Evolutionary conservation across 1,140 invertebrate species (phyloP), one percentile per base, ranked within the genome.

Genomic region (Pectinophora gossypiella): DNA sequence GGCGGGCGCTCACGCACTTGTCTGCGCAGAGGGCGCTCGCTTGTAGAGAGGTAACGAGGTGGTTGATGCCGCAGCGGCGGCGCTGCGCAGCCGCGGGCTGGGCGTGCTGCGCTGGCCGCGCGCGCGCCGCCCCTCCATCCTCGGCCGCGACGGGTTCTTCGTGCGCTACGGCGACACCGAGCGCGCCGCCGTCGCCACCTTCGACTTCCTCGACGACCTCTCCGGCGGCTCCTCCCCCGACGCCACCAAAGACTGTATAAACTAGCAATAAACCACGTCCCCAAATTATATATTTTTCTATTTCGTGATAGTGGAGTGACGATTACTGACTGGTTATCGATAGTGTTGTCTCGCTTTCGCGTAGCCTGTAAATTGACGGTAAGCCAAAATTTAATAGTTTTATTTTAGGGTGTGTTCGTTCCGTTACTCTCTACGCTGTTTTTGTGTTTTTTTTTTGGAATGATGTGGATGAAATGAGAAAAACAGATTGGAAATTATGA

Each of bases 141-240:
- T 95, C 62, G 93, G 92, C 54, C 89, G 93, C 27, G 89, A 91
- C 35, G 92, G 93, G 68, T 93, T 95, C 82, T 95, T 90, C 88
- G 91, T 93, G 22, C 90, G 93, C 54, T 95, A 91, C 81, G 93
- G 93, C n/a, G 92, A 93, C 54, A 92, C 93, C 64, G 93, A 95
- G 73, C 88, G 89, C 46, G 93, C 94, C 76, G 93, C 93, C 18
- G 91, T 95, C 45, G 92, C 93, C 21, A 92, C 91, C 59, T 95
- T 95, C 77, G 93, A 94, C 84, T 95, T 95, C 86, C 89, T 95
- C 46, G 91, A 95, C 70, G 91, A 93, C 56, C 81, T 94, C 56
- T 91, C 90, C 49, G 88, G 87, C 15, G 86, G 88, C 19, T 89
- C 88, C 55, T 89, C 85, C 54, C 88, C 87, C 54, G 87, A 90